A percentile compares a stretch with the other conserved stretches of the same genome.
These are phyloP conservation scores for Sarcophaga carnaria DNA, from an alignment of 2,888 invertebrate genomes.

Conservation along the genomic window DNA sequence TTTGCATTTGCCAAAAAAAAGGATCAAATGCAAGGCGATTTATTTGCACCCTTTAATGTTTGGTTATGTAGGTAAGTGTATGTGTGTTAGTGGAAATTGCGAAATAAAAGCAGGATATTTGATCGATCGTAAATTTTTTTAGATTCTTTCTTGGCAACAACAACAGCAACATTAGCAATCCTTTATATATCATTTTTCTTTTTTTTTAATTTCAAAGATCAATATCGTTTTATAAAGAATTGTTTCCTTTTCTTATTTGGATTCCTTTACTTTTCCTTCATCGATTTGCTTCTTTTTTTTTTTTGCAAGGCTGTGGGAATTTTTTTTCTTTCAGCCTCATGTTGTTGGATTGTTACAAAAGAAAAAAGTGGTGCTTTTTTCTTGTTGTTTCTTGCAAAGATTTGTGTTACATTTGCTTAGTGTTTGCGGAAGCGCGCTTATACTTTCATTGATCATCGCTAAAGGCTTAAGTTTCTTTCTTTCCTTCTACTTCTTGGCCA, in stretches of 20 bases:
- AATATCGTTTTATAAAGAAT: slow-evolving; percentile 69
- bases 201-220: slow-evolving; percentile 59
- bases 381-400: background rate
- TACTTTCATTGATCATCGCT: background rate
- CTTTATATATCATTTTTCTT: slow-evolving; percentile 48
- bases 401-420: slow-evolving; percentile 65
- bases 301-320: slow-evolving; percentile 70
- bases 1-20: slow-evolving; percentile 67
- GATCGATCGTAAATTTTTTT: slow-evolving; percentile 77
- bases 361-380: slow-evolving; percentile 44
- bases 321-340: slow-evolving; percentile 51
- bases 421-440: slow-evolving; percentile 70
- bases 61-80: slow-evolving; percentile 37
- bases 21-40: slow-evolving; percentile 61
- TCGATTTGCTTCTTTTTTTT: background rate
- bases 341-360: slow-evolving; percentile 2
- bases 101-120: slow-evolving; percentile 73
- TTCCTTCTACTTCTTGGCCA: background rate
- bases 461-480: slow-evolving; percentile 71
- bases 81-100: slow-evolving; percentile 35
- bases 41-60: slow-evolving; percentile 78
- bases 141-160: background rate
- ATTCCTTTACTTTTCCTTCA: background rate
- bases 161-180: slow-evolving; percentile 55
- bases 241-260: slow-evolving; percentile 5